These are phyloP conservation scores for Standfussiana lucernea DNA, from an alignment of 2,888 invertebrate genomes.

Conservation along the genomic window DNA sequence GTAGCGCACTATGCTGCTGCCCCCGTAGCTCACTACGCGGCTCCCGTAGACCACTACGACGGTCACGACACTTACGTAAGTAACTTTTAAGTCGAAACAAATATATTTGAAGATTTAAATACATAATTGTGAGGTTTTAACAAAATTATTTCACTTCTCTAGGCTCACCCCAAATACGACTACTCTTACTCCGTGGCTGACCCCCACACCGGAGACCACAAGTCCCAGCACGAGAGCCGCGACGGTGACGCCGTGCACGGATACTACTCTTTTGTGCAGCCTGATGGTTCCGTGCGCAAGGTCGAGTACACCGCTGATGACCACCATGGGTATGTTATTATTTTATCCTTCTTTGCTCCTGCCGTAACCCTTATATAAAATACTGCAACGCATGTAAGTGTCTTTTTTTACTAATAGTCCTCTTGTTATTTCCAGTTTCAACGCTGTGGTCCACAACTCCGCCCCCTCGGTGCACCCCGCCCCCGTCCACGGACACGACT, in stretches of 20 bases:
- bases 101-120: neutral
- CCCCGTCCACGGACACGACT: constrained; percentile 73
- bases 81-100: neutral
- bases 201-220: constrained; percentile 91
- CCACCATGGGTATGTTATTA: constrained; percentile 54
- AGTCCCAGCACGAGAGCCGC: constrained; percentile 88
- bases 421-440: constrained; percentile 80
- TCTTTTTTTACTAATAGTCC: neutral
- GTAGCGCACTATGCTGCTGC: constrained; percentile 67
- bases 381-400: neutral
- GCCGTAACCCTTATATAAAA: neutral
- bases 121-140: neutral
- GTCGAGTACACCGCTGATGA: constrained; percentile 86
- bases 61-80: constrained; percentile 74
- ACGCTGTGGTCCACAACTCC: constrained; percentile 87
- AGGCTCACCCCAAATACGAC: constrained; percentile 86
- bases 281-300: constrained; percentile 83
- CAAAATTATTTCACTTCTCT: neutral
- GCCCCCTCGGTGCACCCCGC: constrained; percentile 81
- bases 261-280: constrained; percentile 90
- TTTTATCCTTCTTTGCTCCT: neutral
- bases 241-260: constrained; percentile 91
- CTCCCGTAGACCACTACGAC: constrained; percentile 69
- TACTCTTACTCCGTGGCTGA: constrained; percentile 90
- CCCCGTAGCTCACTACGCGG: constrained; percentile 64